Evolutionary conservation across 2,888 invertebrate species (phyloP).

Genomic region (Philhelius pedissequus): DNA sequence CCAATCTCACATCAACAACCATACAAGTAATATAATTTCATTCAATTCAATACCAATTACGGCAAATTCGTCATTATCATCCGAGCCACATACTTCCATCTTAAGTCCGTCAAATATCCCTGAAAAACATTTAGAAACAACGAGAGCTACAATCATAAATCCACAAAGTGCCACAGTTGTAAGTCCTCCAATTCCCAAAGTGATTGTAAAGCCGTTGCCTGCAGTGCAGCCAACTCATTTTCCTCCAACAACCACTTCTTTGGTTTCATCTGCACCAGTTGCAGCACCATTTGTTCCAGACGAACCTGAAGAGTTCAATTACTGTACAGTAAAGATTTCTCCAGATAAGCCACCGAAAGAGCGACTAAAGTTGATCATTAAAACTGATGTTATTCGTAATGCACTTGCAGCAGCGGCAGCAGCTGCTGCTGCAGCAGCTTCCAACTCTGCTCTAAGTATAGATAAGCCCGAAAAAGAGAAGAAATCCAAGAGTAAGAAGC

Average conservation of each 20-base stretch:
- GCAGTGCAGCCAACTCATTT: neutral
- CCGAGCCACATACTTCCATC: slow-evolving; percentile 53
- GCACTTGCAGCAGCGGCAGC: slow-evolving; percentile 77
- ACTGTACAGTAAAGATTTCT: slow-evolving; percentile 77
- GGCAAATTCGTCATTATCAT: slow-evolving; percentile 56
- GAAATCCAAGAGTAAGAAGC: slow-evolving; percentile 76
- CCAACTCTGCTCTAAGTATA: slow-evolving; percentile 68
- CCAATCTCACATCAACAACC: slow-evolving; percentile 71
- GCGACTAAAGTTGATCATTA: slow-evolving; percentile 79
- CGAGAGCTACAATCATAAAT: slow-evolving; percentile 43
- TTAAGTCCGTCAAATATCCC: slow-evolving; percentile 21
- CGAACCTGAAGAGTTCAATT: slow-evolving; percentile 77
- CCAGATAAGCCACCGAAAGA: slow-evolving; percentile 80
- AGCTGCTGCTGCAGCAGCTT: slow-evolving; percentile 73
- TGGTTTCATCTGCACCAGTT: slow-evolving; percentile 38
- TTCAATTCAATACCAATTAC: slow-evolving; percentile 57
- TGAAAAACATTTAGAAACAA: slow-evolving; percentile 73
- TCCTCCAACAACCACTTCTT: slow-evolving; percentile 8
- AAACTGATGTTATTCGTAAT: slow-evolving; percentile 77
- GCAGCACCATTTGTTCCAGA: slow-evolving; percentile 72
- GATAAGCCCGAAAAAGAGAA: slow-evolving; percentile 71
- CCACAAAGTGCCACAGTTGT: slow-evolving; percentile 63
- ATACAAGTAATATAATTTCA: slow-evolving; percentile 73
- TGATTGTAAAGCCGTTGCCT: slow-evolving; percentile 53
- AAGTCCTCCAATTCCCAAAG: slow-evolving; percentile 60